Base-by-base conservation (phyloP, 2,888 invertebrate species). In the Ichneumoninae sp. region DNA sequence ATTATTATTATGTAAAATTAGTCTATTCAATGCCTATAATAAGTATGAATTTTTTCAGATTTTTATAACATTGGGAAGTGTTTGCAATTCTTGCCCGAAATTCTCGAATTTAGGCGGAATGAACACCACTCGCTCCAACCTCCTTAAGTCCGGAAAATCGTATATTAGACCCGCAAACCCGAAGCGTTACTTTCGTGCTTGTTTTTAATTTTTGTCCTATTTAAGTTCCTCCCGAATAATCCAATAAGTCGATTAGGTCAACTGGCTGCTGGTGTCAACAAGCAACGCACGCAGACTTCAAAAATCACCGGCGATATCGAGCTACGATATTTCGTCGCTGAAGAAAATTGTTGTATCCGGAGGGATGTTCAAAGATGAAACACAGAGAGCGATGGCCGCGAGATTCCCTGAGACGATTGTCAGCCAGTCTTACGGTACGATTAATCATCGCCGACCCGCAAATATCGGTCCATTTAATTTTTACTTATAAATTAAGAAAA, bases 281-380 rank as follows among this genome's bases (percentile, higher is more conserved):
- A n/a, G 8, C n/a, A n/a, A 1, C 6, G 52, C 19, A 6, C 1
- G 19, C 52, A 19, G n/a, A 19, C n/a, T 19, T 7, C n/a, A 52
- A 6, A n/a, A 52, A 19, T n/a, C n/a, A 6, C 16, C 16, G 50
- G 6, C 89, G 36, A 36, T 88, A n/a, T 13, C 68, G 3, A 88
- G 88, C 22, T 90, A 89, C 74, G 80, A 89, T 66, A 72, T 90
- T 5, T 84, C 89, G 5, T 88, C 89, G 0, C 5, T 92, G 54
- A 87, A 87, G 75, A 52, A 54, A 16, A 36, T 91, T 13, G 13
- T 86, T 7, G 6, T 33, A 5, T 6, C 6, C 33, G 33, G 7
- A 82, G 87, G 36, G 90, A 89, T 6, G 91, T 62, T 90, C 16
- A 86, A 82, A 16, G 36, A 60, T 10, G 87, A 89, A 60, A 47